A percentile compares a stretch with the other conserved stretches of the same genome.
These are phyloP conservation scores for Geophilus truncorum DNA, from an alignment of 2,888 invertebrate species.

Conservation along the genomic window DNA sequence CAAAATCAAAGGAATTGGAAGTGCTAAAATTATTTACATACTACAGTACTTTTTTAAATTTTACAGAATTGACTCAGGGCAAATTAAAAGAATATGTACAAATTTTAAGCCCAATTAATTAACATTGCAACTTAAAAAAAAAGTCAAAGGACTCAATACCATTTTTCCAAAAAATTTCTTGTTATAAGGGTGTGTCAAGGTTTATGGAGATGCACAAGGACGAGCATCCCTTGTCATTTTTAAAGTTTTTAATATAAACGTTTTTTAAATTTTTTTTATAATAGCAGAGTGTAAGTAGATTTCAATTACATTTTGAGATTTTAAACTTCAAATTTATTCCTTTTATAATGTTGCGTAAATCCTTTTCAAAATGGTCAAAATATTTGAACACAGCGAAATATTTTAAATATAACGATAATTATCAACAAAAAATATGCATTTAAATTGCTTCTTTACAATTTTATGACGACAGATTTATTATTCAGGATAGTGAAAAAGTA, in stretches of 20 bases:
- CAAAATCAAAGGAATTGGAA: too few species aligned
- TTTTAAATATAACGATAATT: background rate
- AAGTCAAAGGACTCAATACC: background rate
- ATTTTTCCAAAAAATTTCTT: background rate
- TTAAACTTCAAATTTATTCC: too few species aligned
- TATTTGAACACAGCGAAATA: too few species aligned
- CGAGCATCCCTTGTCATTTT: background rate
- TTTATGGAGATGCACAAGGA: background rate
- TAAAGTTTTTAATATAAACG: background rate
- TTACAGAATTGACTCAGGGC: too few species aligned
- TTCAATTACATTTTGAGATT: too few species aligned
- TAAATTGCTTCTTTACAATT: background rate
- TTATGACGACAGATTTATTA: background rate
- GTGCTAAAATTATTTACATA: too few species aligned
- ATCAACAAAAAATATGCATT: background rate
- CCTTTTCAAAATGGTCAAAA: too few species aligned
- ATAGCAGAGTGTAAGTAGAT: too few species aligned
- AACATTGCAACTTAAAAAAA: background rate
- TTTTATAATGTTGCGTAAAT: too few species aligned
- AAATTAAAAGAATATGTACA: too few species aligned
- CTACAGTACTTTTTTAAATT: too few species aligned
- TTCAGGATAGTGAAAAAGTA: background rate
- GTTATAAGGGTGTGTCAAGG: background rate
- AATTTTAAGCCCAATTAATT: too few species aligned
- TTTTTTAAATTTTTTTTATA: background rate